Conservation (phyloP, 2,888 invertebrate genomes). For the Folsomia manolachei region DNA sequence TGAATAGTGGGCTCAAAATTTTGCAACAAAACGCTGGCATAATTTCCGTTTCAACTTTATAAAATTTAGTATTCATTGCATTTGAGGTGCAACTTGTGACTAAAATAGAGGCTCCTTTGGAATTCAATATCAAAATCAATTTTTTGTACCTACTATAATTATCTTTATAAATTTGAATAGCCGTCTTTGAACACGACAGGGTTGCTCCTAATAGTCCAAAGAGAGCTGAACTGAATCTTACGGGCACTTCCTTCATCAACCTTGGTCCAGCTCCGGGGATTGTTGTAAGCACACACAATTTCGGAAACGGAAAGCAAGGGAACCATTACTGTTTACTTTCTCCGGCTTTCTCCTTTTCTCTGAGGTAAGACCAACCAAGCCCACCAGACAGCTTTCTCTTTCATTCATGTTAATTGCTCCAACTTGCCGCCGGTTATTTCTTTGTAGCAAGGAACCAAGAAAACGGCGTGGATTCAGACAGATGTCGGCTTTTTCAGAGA, state of each 20-base stretch:
- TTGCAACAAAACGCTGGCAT: no score
- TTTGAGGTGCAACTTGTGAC: no score
- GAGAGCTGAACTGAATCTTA: not conserved
- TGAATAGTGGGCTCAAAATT: no score
- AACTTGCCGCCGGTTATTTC: not conserved
- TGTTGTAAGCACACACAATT: not conserved
- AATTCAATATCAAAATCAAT: not conserved
- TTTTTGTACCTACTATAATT: not conserved
- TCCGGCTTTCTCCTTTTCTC: no score
- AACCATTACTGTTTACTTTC: conserved; percentile 1
- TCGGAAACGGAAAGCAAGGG: not conserved
- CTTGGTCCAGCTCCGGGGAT: not conserved
- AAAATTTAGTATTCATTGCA: no score
- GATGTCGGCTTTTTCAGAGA: conserved; percentile 8
- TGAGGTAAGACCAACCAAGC: no score
- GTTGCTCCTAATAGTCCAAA: not conserved
- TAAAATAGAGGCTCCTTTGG: no score
- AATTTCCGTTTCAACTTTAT: no score
- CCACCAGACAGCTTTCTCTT: not conserved
- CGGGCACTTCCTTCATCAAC: not conserved
- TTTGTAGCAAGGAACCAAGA: not conserved
- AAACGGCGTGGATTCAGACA: not conserved
- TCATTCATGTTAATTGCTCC: conserved; percentile 9
- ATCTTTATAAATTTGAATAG: no score
- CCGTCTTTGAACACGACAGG: not conserved